phyloP scores from a whole-genome alignment of 2,797 vertebrate species.

The Girardinus metallicus region DNA sequence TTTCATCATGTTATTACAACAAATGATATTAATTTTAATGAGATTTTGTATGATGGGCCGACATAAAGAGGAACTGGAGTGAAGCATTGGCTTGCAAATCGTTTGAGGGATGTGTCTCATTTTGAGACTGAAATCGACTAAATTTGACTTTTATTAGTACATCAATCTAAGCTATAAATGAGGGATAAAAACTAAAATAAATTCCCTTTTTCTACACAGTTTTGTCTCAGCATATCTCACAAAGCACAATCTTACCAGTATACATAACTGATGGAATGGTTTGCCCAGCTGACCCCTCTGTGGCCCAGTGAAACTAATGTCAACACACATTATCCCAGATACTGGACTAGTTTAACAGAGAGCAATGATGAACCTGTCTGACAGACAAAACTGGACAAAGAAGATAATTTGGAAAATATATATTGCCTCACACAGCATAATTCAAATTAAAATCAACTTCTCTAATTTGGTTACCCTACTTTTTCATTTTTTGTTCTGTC shows the following conservation, averaged over 20 bases:
- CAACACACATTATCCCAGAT: constrained; percentile 2
- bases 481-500: too few species aligned
- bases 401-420: neutral
- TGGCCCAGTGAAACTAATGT: neutral
- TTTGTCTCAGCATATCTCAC: neutral
- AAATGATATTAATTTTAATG: neutral
- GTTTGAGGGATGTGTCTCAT: neutral
- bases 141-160: neutral
- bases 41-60: neutral
- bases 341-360: neutral
- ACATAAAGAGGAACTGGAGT: neutral
- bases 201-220: neutral
- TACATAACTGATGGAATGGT: neutral
- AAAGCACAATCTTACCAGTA: neutral
- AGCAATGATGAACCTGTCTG: neutral
- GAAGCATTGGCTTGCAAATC: neutral
- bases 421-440: neutral
- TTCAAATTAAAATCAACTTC: neutral
- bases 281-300: neutral
- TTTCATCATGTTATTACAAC: neutral
- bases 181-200: neutral
- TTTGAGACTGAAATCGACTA: neutral
- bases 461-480: neutral
- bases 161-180: neutral
- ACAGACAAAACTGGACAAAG: neutral